Evolutionary conservation across 2,888 invertebrate genomes (phyloP).

Genomic region (Lepidocyrtoides sp.): DNA sequence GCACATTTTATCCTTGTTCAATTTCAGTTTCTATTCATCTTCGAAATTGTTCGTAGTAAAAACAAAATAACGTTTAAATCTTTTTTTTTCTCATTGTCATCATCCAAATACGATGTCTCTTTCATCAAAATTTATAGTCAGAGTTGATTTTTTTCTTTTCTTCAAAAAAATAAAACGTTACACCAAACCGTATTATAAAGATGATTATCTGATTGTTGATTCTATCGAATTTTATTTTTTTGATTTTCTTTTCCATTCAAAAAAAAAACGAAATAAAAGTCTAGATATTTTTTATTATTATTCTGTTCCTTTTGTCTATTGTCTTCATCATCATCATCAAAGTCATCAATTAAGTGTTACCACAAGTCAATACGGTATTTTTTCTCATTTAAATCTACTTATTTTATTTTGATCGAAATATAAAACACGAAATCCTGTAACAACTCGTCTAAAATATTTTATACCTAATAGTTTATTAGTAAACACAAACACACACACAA

Average conservation of each 20-base stretch:
- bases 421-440: conserved; percentile 32
- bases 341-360: conserved; percentile 37
- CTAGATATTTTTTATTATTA: too few relatives aligned
- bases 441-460: conserved; percentile 2
- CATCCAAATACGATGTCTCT: conserved; percentile 7
- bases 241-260: background rate
- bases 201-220: too few relatives aligned
- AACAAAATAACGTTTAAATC: background rate
- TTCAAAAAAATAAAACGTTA: too few relatives aligned
- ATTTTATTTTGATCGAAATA: background rate
- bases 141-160: background rate
- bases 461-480: conserved; percentile 2
- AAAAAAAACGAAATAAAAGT: too few relatives aligned
- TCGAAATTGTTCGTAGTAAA: background rate
- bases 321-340: background rate
- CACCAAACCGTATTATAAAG: too few relatives aligned
- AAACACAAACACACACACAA: conserved; percentile 15
- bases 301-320: background rate
- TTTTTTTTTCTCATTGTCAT: background rate
- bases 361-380: conserved; percentile 48
- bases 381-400: background rate
- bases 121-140: background rate
- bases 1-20: conserved; percentile 19
- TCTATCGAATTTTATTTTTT: too few relatives aligned
- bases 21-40: conserved; percentile 27